Evolutionary conservation across 2,113 vertebrate genomes (phyloP).

Genomic region (Lepisosteus osseus): DNA sequence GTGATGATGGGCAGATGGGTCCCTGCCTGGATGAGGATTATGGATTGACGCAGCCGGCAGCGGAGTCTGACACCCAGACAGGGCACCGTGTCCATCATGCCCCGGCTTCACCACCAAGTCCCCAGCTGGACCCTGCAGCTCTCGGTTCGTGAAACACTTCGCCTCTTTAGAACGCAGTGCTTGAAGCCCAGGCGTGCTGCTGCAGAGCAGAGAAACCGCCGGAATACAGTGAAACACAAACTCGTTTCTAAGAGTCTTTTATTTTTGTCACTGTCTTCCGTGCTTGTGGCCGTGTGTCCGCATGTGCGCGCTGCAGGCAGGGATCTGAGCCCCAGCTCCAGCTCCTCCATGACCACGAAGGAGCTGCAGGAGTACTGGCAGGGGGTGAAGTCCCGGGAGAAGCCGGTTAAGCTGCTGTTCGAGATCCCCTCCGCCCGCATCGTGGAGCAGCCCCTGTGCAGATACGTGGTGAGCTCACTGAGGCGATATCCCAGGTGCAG

Average conservation of each 20-base stretch:
- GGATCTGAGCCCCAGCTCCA: slow-evolving; percentile 25
- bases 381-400: slow-evolving; percentile 63
- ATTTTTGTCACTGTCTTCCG: neutral
- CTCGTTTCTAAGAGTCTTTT: neutral
- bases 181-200: no score
- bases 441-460: slow-evolving; percentile 61
- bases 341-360: slow-evolving; percentile 79
- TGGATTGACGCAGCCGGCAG: neutral
- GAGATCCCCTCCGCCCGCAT: slow-evolving; percentile 77
- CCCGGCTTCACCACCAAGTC: neutral
- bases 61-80: no score
- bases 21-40: no score
- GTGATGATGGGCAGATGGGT: neutral
- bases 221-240: neutral
- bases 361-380: slow-evolving; percentile 85
- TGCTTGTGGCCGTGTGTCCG: neutral
- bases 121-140: neutral
- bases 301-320: slow-evolving; percentile 32
- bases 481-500: no score
- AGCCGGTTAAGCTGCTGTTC: slow-evolving; percentile 75
- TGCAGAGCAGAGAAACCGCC: neutral
- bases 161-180: no score
- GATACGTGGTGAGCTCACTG: slow-evolving; percentile 79
- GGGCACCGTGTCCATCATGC: neutral
- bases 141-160: neutral